These are phyloP conservation scores for Nettapus auritus DNA, from an alignment of 2,113 vertebrate genomes.

Conservation along the genomic window DNA sequence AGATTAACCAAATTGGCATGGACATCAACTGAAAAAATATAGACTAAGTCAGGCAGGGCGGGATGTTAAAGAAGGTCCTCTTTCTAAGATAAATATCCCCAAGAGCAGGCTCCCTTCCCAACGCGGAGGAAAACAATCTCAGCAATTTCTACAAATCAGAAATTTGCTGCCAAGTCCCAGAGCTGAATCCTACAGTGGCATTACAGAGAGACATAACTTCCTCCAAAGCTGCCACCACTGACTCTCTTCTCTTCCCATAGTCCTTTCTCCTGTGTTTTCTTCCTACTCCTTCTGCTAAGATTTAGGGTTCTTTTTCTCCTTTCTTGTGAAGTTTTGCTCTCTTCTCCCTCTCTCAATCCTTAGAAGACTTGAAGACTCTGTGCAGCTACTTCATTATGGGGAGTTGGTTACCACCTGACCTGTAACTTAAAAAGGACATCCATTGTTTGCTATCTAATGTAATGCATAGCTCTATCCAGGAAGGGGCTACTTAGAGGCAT, in stretches of 20 bases:
- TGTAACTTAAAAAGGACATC: not conserved
- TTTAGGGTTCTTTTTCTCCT: not conserved
- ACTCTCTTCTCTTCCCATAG: not conserved
- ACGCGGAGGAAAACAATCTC: not conserved
- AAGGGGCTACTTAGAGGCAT: not conserved
- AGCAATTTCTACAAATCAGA: not conserved
- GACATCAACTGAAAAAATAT: not conserved
- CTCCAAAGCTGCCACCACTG: not conserved
- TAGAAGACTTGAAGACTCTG: not conserved
- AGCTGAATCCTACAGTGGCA: not conserved
- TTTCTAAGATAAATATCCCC: not conserved
- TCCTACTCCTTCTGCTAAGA: not conserved
- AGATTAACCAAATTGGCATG: not conserved
- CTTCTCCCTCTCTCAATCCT: not conserved
- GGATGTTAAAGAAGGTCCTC: not conserved
- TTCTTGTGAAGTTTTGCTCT: not conserved
- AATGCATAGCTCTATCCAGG: not conserved
- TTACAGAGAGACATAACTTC: not conserved
- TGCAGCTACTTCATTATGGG: not conserved
- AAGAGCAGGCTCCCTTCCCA: not conserved
- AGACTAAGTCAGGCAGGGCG: not conserved
- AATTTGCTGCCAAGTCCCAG: not conserved
- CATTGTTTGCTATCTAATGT: not conserved
- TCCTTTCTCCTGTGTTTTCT: not conserved
- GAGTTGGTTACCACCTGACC: not conserved